Evolutionary conservation across 2,888 invertebrate genomes (phyloP).

Genomic region (Aphodius granarius): DNA sequence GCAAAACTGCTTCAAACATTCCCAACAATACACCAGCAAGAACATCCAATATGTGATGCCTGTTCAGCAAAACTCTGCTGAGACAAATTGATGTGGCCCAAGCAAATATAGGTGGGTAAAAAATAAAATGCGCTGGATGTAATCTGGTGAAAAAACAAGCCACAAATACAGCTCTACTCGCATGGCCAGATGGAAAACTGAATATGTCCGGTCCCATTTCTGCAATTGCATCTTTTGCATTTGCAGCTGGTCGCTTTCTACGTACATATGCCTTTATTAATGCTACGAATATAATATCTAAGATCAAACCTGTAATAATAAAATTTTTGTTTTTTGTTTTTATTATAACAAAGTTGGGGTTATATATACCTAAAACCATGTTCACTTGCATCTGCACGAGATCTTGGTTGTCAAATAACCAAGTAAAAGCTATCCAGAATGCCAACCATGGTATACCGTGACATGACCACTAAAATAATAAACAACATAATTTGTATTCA

Average conservation of each 20-base stretch:
- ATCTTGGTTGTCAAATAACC: constrained; percentile 69
- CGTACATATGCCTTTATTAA: constrained; percentile 76
- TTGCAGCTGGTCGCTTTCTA: constrained; percentile 71
- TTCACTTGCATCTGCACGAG: constrained; percentile 84
- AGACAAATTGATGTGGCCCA: constrained; percentile 77
- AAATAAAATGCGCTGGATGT: constrained; percentile 62
- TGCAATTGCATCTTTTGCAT: constrained; percentile 65
- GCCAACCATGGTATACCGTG: constrained; percentile 88
- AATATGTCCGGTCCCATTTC: constrained; percentile 84
- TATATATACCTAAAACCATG: constrained; percentile 71
- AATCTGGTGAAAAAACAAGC: constrained; percentile 70
- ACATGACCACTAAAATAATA: constrained; percentile 70
- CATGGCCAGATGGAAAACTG: constrained; percentile 94
- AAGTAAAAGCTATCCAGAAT: constrained; percentile 75
- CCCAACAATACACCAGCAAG: constrained; percentile 76
- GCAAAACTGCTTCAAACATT: constrained; percentile 65
- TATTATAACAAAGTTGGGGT: background rate
- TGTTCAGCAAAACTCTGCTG: constrained; percentile 79
- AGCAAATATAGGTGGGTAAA: constrained; percentile 65
- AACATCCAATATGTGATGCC: constrained; percentile 89
- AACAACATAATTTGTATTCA: background rate
- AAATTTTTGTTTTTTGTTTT: background rate
- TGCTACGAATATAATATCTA: constrained; percentile 80
- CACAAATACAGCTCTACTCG: constrained; percentile 80
- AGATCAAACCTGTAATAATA: constrained; percentile 66